phyloP scores from a whole-genome alignment of 2,797 vertebrate species.

The Austrolebias charrua region DNA sequence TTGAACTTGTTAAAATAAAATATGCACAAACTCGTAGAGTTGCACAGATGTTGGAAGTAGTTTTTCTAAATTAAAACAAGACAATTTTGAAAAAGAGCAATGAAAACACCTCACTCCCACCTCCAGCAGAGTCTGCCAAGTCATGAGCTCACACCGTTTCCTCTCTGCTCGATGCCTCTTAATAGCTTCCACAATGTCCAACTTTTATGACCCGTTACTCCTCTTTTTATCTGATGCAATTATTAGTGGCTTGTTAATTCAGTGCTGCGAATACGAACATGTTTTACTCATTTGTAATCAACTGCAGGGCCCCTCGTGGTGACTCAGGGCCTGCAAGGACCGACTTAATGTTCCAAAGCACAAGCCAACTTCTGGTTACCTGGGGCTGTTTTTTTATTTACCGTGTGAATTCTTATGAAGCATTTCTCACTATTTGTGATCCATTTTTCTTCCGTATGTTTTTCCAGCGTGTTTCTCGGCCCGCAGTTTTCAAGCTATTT shows the following conservation, averaged over 20 bases:
- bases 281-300: conserved; percentile 49
- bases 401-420: no score
- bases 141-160: conserved; percentile 69
- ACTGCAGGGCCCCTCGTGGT: conserved; percentile 9
- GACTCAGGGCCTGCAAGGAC: conserved; percentile 9
- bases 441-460: no score
- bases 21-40: conserved; percentile 25
- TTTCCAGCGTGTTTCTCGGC: no score
- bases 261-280: conserved; percentile 48
- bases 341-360: conserved; percentile 30
- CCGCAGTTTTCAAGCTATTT: no score
- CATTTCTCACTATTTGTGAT: no score
- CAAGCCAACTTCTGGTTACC: background rate
- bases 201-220: conserved; percentile 67
- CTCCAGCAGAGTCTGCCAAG: conserved; percentile 54
- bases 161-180: conserved; percentile 71
- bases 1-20: background rate
- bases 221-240: conserved; percentile 67
- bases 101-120: conserved; percentile 13
- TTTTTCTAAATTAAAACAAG: conserved; percentile 73
- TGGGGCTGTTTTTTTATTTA: background rate
- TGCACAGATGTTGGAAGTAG: conserved; percentile 70
- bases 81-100: conserved; percentile 48
- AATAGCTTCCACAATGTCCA: conserved; percentile 70
- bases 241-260: conserved; percentile 62